phyloP scores from a whole-genome alignment of 2,113 vertebrate genomes.

The Cairina moschata region DNA sequence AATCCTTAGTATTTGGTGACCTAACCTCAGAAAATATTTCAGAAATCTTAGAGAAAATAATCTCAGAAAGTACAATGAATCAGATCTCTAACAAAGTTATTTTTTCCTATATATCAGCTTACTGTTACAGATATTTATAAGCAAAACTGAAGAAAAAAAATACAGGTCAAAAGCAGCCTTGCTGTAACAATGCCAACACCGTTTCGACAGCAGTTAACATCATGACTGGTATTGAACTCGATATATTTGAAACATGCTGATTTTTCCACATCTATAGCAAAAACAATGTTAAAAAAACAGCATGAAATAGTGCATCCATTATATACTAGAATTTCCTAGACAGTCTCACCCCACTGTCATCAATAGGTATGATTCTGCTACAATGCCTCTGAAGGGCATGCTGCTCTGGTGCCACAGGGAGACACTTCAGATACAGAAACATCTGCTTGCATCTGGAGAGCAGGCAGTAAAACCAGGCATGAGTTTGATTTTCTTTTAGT shows the following conservation, averaged over 20 bases:
- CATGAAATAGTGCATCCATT: not conserved
- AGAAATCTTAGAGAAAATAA: constrained; percentile 24
- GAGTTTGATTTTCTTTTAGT: constrained; percentile 22
- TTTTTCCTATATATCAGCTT: not conserved
- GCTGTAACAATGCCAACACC: not conserved
- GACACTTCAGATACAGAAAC: not conserved
- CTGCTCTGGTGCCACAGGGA: not conserved
- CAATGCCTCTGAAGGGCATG: not conserved
- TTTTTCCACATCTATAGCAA: not conserved
- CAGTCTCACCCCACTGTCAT: not conserved
- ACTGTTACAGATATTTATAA: not conserved
- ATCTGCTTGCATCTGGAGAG: constrained; percentile 35
- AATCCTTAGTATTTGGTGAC: constrained; percentile 30
- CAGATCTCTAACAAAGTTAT: not conserved
- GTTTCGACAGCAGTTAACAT: not conserved
- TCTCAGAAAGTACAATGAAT: not conserved
- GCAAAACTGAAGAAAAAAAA: not conserved
- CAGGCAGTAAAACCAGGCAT: constrained; percentile 25
- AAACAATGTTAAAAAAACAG: not conserved
- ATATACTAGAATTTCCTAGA: not conserved
- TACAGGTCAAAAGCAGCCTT: not conserved
- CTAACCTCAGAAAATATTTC: constrained; percentile 26
- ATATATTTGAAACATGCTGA: not conserved
- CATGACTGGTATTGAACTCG: not conserved
- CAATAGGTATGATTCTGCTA: not conserved